Evolutionary conservation across 1,140 invertebrate species (phyloP).

Genomic region (Pentalonia nigronervosa): DNA sequence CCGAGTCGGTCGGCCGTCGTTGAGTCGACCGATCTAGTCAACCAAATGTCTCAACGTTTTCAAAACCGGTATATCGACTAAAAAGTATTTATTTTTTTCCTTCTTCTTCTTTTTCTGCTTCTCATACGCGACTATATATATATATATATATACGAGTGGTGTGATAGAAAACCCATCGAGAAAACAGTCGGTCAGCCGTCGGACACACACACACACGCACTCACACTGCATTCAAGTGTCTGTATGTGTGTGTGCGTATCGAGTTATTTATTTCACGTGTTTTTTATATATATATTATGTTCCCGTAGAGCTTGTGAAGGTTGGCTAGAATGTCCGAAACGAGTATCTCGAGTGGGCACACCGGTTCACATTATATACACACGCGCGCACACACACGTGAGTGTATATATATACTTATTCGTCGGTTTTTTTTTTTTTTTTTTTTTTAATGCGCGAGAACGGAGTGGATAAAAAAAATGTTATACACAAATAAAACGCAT

Average conservation of each 20-base stretch:
- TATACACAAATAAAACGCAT: constrained; percentile 51
- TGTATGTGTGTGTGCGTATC: constrained; percentile 13
- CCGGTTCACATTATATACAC: constrained; percentile 39
- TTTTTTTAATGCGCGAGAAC: constrained; percentile 12
- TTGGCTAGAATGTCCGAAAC: constrained; percentile 58
- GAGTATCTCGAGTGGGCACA: constrained; percentile 57
- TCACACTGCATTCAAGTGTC: neutral
- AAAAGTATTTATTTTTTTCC: constrained; percentile 39
- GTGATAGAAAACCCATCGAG: constrained; percentile 57
- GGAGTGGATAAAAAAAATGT: constrained; percentile 33
- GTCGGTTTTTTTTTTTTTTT: neutral
- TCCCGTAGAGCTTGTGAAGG: constrained; percentile 49
- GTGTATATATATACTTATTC: neutral
- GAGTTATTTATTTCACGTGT: constrained; percentile 58
- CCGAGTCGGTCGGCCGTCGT: neutral
- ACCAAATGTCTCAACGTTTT: constrained; percentile 53
- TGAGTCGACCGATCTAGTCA: constrained; percentile 33
- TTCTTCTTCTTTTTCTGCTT: constrained; percentile 28
- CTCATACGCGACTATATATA: neutral
- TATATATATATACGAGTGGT: neutral
- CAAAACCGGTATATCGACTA: constrained; percentile 57
- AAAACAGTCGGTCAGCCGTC: constrained; percentile 54
- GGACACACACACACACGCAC: neutral
- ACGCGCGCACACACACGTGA: too few relatives aligned
- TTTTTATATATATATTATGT: neutral